Evolutionary conservation across 2,797 vertebrate genomes (phyloP), one percentile per base, ranked within the genome.

Genomic region (Champsocephalus esox): DNA sequence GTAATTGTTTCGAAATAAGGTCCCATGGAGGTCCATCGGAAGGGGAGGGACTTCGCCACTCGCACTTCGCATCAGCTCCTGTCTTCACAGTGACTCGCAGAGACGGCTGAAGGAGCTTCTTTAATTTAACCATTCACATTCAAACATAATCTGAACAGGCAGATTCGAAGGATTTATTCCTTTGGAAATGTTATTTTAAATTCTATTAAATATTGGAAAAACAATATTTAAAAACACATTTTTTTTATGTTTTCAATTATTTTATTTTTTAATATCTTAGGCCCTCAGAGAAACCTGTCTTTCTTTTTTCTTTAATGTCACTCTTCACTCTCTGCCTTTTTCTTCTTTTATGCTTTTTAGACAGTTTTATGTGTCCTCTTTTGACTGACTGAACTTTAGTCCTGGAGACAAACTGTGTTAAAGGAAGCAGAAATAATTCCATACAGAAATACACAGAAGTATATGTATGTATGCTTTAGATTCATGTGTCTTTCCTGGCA

Each of bases 311-410:
- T 54, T 77, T 58, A 48, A 55, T 75, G 44, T 70, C 45, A 48
- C 34, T 13, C 50, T 5, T 9, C 16, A 9, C 63, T n/a, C 32
- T 50, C 8, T 12, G 7, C 49, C 51, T 58, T 10, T 60, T 17
- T 58, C 51, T 71, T 57, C 45, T 62, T 38, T 28, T 51, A 19
- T 52, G 59, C 19, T 43, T 78, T 79, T 79, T 56, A 66, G 70
- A 45, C 62, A 6, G 71, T 72, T 65, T 66, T 84, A 82, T 85
- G 38, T 60, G 45, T 49, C 51, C 55, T 19, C 41, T n/a, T 83
- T 58, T 81, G 77, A 84, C 45, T 79, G 79, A 79, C 73, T 68
- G 51, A 70, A 48, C 48, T 56, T 72, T 41, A 66, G 49, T 65
- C 60, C 62, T n/a, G 19, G 49, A 51, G 68, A 70, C 70, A 34